These are phyloP conservation scores for Enteromius fasciolatus DNA, from an alignment of 2,797 vertebrate species.

Conservation along the genomic window DNA sequence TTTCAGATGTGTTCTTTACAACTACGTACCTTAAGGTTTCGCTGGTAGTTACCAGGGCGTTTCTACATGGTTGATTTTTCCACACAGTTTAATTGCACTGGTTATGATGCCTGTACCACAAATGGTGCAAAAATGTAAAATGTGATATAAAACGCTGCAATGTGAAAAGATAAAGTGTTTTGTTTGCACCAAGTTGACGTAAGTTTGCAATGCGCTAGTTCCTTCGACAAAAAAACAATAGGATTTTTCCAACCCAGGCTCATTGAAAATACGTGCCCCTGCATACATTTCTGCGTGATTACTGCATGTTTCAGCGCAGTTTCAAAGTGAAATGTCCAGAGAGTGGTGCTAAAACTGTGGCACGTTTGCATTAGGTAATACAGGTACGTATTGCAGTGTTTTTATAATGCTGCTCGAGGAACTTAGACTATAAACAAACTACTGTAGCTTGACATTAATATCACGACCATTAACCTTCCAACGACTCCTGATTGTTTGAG, in stretches of 20 bases:
- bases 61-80: background rate
- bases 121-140: background rate
- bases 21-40: background rate
- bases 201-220: background rate
- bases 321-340: too few relatives aligned
- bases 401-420: background rate
- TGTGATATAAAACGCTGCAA: background rate
- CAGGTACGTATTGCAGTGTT: too few relatives aligned
- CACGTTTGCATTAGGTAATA: too few relatives aligned
- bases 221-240: background rate
- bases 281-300: too few relatives aligned
- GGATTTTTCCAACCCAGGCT: background rate
- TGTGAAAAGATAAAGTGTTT: background rate
- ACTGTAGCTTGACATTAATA: background rate
- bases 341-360: too few relatives aligned
- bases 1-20: conserved; percentile 43
- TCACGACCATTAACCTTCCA: background rate
- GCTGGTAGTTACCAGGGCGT: background rate
- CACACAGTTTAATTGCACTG: background rate
- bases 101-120: background rate
- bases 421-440: background rate
- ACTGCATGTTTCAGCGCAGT: too few relatives aligned
- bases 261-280: too few relatives aligned
- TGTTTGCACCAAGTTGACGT: too few relatives aligned
- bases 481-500: background rate